Evolutionary conservation across 2,113 vertebrate species (phyloP), one percentile per base, ranked within the genome.

Genomic region (Alaudala cheleensis): DNA sequence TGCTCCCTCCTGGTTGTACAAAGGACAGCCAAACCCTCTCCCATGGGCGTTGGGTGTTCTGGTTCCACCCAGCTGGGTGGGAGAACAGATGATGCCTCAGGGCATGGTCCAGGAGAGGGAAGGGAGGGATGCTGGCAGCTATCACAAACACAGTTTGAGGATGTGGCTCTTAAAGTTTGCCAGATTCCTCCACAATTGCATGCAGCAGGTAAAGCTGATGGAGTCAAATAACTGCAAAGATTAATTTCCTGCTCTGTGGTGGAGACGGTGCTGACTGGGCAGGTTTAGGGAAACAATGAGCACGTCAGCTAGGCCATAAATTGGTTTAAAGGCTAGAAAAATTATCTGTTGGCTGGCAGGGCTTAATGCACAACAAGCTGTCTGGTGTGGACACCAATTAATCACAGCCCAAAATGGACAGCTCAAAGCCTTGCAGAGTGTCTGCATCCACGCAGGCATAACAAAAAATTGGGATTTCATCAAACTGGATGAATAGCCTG

Each of bases 201-300:
- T 49, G 78, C 71, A 93, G 92, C 90, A 94, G 88, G 87, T 94
- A 94, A 60, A 82, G 57, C 70, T 37, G 84, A 81, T 45, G 66
- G 78, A 96, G 61, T 85, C 53, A 69, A 93, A 34, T 57, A 92
- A 60, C 73, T 45, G 40, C 71, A 85, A 51, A 96, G 92, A 90
- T 82, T 82, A 40, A 96, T 96, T 96, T 96, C 90, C 93, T 82
- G 92, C 92, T 88, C 81, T 45, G 81, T 69, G 81, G 96, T 21
- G 1, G 81, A 96, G 74, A 90, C 0, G 1, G 92, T 1, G 85
- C 78, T 94, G 93, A 93, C 66, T 95, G 85, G 88, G 61, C 88
- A 94, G 90, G 90, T 94, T 94, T 72, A 76, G 45, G 14, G 62
- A 57, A 94, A 72, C 84, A 79, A 81, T 14, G 85, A 95, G 81